Percentiles rank a stretch among this genome's conserved stretches.
These are phyloP conservation scores for Caerostris darwini DNA, from an alignment of 1,140 invertebrate genomes.

Conservation along the genomic window DNA sequence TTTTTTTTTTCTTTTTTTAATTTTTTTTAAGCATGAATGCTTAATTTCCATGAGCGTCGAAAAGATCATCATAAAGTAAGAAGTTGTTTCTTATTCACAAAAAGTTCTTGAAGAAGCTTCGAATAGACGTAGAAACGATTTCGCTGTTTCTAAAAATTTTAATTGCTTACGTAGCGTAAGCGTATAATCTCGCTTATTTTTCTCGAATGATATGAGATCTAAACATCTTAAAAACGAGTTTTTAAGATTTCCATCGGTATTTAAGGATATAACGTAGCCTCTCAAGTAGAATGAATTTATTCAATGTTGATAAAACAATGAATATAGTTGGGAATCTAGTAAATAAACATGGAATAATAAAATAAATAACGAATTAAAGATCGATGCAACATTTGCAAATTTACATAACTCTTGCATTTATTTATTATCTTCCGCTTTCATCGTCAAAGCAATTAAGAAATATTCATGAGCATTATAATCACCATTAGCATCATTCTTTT, in stretches of 20 bases:
- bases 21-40: conserved; percentile 4
- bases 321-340: neutral
- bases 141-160: neutral
- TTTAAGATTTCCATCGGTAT: neutral
- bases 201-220: neutral
- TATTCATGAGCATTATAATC: too few relatives aligned
- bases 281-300: neutral
- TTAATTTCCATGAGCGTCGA: conserved; percentile 29
- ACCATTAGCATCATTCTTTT: too few relatives aligned
- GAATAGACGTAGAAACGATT: neutral
- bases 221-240: neutral
- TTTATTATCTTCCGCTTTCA: too few relatives aligned
- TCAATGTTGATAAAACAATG: neutral
- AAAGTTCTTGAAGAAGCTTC: neutral
- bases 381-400: too few relatives aligned
- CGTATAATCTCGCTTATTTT: neutral
- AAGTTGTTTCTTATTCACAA: conserved; percentile 11
- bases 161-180: neutral
- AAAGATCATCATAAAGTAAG: conserved; percentile 51
- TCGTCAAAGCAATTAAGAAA: too few relatives aligned
- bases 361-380: too few relatives aligned
- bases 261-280: neutral
- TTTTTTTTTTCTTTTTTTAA: conserved; percentile 20
- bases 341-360: neutral
- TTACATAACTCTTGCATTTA: too few relatives aligned